Percentiles rank a stretch among this genome's conserved stretches.
Conservation (phyloP, 1,140 invertebrate species). For the Olivierus martensii region DNA sequence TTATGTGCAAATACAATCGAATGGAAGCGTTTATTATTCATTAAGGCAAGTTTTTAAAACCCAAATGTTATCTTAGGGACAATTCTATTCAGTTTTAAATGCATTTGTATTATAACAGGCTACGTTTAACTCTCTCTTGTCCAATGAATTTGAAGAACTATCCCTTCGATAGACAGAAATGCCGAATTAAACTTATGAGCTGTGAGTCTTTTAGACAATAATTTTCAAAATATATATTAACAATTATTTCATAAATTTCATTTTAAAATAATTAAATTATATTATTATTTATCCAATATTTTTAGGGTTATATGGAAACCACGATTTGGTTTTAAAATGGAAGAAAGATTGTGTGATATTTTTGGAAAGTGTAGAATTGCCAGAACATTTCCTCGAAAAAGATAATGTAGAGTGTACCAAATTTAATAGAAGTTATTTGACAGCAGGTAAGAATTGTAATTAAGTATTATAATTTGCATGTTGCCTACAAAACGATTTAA, state of each 20-base stretch:
- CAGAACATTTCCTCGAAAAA: constrained; percentile 18
- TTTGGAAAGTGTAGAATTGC: constrained; percentile 16
- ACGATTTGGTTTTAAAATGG: constrained; percentile 16
- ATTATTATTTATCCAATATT: no score
- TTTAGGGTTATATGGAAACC: constrained; percentile 17
- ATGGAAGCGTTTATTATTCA: constrained; percentile 12
- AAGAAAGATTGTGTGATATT: constrained; percentile 18
- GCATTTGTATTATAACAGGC: constrained; percentile 3
- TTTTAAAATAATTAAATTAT: no score
- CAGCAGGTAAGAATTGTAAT: constrained; percentile 2
- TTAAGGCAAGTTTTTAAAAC: constrained; percentile 5
- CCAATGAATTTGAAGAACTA: constrained; percentile 14
- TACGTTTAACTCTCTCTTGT: constrained; percentile 11
- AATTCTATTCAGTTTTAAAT: neutral
- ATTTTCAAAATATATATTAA: no score
- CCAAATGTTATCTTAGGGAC: neutral
- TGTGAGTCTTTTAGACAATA: constrained; percentile 16
- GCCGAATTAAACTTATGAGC: constrained; percentile 10
- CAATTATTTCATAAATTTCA: no score
- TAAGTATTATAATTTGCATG: no score
- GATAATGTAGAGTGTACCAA: constrained; percentile 12
- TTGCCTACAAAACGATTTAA: no score
- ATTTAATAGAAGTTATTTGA: constrained; percentile 9
- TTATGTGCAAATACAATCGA: constrained; percentile 11
- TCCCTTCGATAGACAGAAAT: constrained; percentile 13